A percentile compares a stretch with the other conserved stretches of the same genome.
phyloP scores from a whole-genome alignment of 2,113 vertebrate species.

The Alexandromys fortis region DNA sequence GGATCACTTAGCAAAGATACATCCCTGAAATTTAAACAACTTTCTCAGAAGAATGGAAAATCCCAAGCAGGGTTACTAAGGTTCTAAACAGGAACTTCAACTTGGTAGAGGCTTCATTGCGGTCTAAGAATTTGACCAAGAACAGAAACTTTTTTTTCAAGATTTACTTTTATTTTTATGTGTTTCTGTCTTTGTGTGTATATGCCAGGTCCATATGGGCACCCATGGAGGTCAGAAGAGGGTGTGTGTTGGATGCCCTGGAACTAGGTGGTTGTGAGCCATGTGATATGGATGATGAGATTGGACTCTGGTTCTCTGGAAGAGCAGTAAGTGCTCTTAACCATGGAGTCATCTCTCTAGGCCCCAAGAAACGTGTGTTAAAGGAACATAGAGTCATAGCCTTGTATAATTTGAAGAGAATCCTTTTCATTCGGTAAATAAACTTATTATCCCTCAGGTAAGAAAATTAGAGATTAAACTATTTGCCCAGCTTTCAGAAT shows the following conservation, averaged over 20 bases:
- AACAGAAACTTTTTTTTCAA: conserved; percentile 22
- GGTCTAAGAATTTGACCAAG: background rate
- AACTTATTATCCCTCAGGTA: background rate
- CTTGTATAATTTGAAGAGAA: conserved; percentile 24
- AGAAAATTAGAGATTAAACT: conserved; percentile 8
- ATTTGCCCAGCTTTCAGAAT: background rate
- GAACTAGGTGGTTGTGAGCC: background rate
- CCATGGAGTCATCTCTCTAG: background rate
- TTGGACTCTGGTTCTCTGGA: background rate
- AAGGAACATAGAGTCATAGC: background rate
- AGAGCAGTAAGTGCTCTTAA: background rate
- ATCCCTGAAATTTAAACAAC: conserved; percentile 67
- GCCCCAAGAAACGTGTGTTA: background rate
- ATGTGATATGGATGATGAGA: background rate
- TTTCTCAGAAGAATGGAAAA: conserved; percentile 73
- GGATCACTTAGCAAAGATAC: conserved; percentile 64
- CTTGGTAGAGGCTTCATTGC: background rate
- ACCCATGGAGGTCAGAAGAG: background rate
- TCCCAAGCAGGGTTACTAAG: conserved; percentile 66
- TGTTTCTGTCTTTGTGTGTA: background rate
- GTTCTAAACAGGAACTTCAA: conserved; percentile 41
- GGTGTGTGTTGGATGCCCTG: background rate
- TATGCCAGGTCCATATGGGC: background rate
- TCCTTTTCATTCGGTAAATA: background rate
- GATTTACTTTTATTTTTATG: background rate